Percentiles rank a stretch among this genome's conserved stretches.
These are phyloP conservation scores for Sapajus apella DNA, from an alignment of 2,113 vertebrate genomes.

Conservation along the genomic window DNA sequence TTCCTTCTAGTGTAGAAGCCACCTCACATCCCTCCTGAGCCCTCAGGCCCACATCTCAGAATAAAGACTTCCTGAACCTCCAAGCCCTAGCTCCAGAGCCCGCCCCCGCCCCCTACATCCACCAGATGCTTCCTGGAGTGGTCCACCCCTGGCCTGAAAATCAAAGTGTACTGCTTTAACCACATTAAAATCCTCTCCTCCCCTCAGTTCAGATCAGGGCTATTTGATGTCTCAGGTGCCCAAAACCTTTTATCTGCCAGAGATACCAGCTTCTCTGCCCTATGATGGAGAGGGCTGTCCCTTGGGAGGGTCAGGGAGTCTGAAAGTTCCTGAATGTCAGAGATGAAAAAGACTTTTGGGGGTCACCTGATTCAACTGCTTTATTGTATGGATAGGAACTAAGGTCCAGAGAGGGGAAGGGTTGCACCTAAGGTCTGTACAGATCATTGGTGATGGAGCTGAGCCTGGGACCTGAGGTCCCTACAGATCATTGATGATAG, in stretches of 20 bases:
- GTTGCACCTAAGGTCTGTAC: rapidly evolving
- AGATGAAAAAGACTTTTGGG: neutral
- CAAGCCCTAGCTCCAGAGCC: neutral
- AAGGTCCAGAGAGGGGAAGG: neutral
- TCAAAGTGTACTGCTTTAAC: conserved; percentile 45
- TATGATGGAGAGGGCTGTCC: neutral
- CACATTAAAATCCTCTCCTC: neutral
- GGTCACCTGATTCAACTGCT: neutral
- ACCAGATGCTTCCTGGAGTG: neutral
- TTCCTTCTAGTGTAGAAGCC: neutral
- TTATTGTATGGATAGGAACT: neutral
- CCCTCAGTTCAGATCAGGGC: neutral
- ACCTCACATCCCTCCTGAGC: neutral
- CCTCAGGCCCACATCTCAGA: neutral
- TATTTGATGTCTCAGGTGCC: conserved; percentile 59
- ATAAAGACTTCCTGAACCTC: neutral
- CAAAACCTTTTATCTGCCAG: conserved; percentile 49
- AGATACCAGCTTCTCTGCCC: conserved; percentile 20
- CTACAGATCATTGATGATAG: rapidly evolving
- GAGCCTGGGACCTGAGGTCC: neutral
- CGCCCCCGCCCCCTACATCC: no score
- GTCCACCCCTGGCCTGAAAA: neutral
- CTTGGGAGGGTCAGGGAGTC: neutral
- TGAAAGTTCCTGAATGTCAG: conserved; percentile 11
- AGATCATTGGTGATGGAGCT: rapidly evolving